Percentiles rank a stretch among this genome's conserved stretches.
These are phyloP conservation scores for Manis javanica DNA, from an alignment of 2,797 vertebrate species.

Conservation along the genomic window DNA sequence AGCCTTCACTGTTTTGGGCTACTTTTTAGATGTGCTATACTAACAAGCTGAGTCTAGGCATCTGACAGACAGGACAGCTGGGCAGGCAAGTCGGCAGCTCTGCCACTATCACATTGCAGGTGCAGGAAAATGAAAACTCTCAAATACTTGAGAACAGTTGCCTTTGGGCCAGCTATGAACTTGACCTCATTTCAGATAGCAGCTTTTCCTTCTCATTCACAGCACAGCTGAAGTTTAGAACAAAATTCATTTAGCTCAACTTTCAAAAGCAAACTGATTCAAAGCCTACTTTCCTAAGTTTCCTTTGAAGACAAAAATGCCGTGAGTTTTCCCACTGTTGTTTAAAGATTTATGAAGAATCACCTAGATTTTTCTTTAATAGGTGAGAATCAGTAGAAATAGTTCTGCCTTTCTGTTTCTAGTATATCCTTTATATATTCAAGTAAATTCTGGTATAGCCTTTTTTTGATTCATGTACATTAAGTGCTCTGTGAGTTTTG, in stretches of 20 bases:
- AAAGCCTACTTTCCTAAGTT: constrained; percentile 22
- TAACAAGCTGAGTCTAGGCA: neutral
- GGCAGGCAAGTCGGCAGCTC: neutral
- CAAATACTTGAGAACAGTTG: constrained; percentile 63
- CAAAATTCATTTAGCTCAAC: constrained; percentile 61
- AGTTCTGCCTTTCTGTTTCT: neutral
- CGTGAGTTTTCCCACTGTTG: neutral
- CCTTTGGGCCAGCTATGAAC: constrained; percentile 67
- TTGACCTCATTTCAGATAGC: constrained; percentile 76
- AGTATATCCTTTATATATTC: neutral
- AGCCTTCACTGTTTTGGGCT: neutral
- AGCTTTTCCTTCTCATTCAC: constrained; percentile 66
- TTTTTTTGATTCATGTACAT: neutral
- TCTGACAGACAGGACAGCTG: constrained; percentile 55
- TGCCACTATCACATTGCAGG: constrained; percentile 40
- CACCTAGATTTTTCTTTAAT: constrained; percentile 49
- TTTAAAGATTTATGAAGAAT: constrained; percentile 47
- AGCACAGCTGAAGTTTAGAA: constrained; percentile 75
- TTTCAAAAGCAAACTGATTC: constrained; percentile 71
- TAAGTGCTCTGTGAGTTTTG: neutral
- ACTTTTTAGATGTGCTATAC: neutral
- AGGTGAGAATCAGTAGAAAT: neutral
- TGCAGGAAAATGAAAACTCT: constrained; percentile 44
- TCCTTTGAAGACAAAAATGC: constrained; percentile 64
- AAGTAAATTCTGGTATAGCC: too few species aligned